phyloP scores from a whole-genome alignment of 2,888 invertebrate species.

The Ellobium chinense region DNA sequence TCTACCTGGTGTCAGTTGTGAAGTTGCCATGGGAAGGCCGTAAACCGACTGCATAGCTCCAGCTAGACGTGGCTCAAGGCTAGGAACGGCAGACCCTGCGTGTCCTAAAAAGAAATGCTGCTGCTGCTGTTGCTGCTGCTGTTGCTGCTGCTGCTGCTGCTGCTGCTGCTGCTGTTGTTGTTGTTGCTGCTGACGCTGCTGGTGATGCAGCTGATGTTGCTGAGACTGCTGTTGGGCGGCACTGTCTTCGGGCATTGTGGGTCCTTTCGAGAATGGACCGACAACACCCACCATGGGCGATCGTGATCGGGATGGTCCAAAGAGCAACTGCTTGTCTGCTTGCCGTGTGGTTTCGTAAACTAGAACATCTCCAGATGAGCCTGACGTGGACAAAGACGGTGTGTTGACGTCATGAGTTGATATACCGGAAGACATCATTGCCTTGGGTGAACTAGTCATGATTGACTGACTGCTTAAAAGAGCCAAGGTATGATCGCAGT shows the following conservation, averaged over 20 bases:
- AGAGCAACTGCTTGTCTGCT: neutral
- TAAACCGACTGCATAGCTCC: neutral
- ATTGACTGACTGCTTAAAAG: neutral
- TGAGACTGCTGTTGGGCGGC: constrained; percentile 26
- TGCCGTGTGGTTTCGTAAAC: constrained; percentile 3
- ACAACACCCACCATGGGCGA: neutral
- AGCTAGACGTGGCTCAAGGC: neutral
- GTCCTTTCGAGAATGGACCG: neutral
- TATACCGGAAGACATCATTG: neutral
- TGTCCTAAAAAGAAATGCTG: too few relatives aligned
- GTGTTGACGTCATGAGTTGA: neutral
- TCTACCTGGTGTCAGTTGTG: neutral
- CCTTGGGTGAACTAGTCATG: neutral
- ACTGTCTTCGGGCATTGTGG: neutral
- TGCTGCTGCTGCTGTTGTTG: constrained; percentile 30
- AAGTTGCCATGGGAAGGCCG: neutral
- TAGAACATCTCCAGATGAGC: neutral
- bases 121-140: constrained; percentile 26
- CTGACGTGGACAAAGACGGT: neutral
- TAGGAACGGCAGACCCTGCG: neutral
- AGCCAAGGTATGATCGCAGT: neutral
- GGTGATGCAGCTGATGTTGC: constrained; percentile 26
- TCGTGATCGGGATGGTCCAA: neutral
- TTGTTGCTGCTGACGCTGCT: constrained; percentile 26
- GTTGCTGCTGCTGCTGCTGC: constrained; percentile 33